phyloP scores from a whole-genome alignment of 2,888 invertebrate genomes.

The Xiphydria camelus region DNA sequence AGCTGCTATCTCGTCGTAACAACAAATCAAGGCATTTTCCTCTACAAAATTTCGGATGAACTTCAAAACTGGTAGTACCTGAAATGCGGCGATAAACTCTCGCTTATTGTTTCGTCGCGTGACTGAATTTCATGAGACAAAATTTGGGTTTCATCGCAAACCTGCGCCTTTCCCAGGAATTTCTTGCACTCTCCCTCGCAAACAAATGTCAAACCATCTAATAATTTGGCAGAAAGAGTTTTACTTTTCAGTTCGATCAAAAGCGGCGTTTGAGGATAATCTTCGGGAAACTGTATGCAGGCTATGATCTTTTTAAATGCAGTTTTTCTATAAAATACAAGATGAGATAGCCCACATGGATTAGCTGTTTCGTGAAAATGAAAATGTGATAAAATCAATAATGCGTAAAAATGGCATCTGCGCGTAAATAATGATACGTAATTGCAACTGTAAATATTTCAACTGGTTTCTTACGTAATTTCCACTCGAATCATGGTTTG shows the following conservation, averaged over 20 bases:
- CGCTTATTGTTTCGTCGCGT: too few species aligned
- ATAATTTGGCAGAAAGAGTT: slow-evolving; percentile 66
- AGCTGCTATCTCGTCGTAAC: slow-evolving; percentile 70
- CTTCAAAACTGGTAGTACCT: slow-evolving; percentile 63
- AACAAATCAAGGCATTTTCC: slow-evolving; percentile 73
- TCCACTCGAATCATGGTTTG: slow-evolving; percentile 68
- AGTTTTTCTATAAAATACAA: slow-evolving; percentile 61
- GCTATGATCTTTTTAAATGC: slow-evolving; percentile 66
- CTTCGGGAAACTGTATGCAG: slow-evolving; percentile 69
- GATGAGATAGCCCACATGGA: too few species aligned
- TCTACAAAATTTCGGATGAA: slow-evolving; percentile 69
- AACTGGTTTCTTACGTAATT: slow-evolving; percentile 60
- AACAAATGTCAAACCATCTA: slow-evolving; percentile 65
- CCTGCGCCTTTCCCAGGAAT: slow-evolving; percentile 65
- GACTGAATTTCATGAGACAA: too few species aligned
- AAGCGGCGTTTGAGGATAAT: slow-evolving; percentile 65
- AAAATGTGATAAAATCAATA: too few species aligned
- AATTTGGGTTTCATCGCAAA: slow-evolving; percentile 23
- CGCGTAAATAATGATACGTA: too few species aligned
- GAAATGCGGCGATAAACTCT: too few species aligned
- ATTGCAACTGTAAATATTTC: too few species aligned
- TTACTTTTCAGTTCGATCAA: slow-evolving; percentile 73
- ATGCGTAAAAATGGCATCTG: too few species aligned
- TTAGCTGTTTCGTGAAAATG: too few species aligned
- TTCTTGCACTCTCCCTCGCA: slow-evolving; percentile 67